Percentiles rank a stretch among this genome's conserved stretches.
Evolutionary conservation across 2,113 vertebrate species (phyloP).

Genomic region (Gymnogyps californianus): DNA sequence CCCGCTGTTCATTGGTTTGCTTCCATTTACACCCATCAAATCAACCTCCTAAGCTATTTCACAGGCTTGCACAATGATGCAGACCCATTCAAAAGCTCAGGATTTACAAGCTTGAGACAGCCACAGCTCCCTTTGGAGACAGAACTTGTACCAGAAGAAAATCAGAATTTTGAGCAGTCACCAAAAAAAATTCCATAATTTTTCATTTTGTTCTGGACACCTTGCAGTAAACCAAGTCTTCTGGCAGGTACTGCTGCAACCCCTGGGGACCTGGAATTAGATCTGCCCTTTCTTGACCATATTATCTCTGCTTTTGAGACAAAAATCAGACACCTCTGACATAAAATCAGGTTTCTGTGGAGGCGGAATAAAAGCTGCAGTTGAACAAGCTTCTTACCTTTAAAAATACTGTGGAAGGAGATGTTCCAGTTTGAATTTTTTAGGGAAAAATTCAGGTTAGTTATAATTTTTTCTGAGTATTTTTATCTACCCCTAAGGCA

Average conservation of each 20-base stretch:
- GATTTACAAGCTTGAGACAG: background rate
- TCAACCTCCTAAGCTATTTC: background rate
- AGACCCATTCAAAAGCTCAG: background rate
- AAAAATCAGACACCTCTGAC: background rate
- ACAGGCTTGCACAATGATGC: background rate
- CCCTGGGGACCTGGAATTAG: background rate
- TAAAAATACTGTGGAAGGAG: background rate
- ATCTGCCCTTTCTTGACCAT: background rate
- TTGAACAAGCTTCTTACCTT: background rate
- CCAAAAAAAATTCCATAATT: background rate
- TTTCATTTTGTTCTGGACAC: background rate
- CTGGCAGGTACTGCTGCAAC: background rate
- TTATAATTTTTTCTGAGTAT: slow-evolving; percentile 61
- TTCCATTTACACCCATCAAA: background rate
- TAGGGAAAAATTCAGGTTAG: slow-evolving; percentile 42
- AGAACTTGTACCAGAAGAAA: background rate
- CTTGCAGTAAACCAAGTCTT: background rate
- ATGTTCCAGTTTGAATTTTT: slow-evolving; percentile 30
- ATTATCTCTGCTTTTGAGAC: background rate
- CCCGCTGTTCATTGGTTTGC: accelerated
- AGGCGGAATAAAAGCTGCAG: background rate
- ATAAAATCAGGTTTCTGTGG: background rate
- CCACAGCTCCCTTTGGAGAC: background rate
- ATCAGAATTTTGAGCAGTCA: background rate
- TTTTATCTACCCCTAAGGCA: slow-evolving; percentile 65